Percentiles rank a stretch among this genome's conserved stretches.
Evolutionary conservation across 2,888 invertebrate genomes (phyloP).

Genomic region (Sepiola atlantica): DNA sequence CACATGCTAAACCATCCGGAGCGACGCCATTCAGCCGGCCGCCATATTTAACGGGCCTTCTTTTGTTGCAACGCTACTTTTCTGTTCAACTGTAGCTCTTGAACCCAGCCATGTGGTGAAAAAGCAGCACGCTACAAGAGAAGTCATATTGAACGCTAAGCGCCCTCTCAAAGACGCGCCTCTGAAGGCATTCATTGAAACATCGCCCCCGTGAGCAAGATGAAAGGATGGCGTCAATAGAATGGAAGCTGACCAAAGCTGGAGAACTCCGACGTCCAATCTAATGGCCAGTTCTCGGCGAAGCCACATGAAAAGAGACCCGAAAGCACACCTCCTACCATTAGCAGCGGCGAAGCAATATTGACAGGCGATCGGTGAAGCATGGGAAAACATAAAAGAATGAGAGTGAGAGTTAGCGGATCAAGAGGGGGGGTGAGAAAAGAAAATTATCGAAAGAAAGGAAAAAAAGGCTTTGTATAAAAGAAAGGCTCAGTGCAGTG

Average conservation of each 20-base stretch:
- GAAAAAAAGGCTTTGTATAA: too few relatives aligned
- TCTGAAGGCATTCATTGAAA: conserved; percentile 20
- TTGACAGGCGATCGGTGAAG: background rate
- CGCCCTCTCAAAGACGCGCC: conserved; percentile 14
- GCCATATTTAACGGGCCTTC: background rate
- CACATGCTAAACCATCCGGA: background rate
- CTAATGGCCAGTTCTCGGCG: conserved; percentile 12
- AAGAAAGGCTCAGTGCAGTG: too few relatives aligned
- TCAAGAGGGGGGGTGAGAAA: background rate
- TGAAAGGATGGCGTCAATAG: conserved; percentile 19
- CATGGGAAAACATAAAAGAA: background rate
- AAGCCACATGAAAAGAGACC: conserved; percentile 18
- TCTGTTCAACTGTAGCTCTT: conserved; percentile 22
- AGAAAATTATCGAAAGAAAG: too few relatives aligned
- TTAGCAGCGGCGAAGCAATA: background rate
- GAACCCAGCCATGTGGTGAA: conserved; percentile 8
- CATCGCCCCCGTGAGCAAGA: background rate
- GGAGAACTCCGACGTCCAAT: conserved; percentile 3
- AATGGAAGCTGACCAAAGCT: conserved; percentile 8
- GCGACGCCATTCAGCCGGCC: conserved; percentile 2
- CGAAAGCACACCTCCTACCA: conserved; percentile 3
- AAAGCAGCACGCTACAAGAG: conserved; percentile 23
- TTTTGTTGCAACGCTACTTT: conserved; percentile 2
- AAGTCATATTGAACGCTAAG: conserved; percentile 32
- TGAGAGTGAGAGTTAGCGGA: background rate